A percentile compares a stretch with the other conserved stretches of the same genome.
These are phyloP conservation scores for Parnassius orleans DNA, from an alignment of 2,888 invertebrate genomes.

Conservation along the genomic window DNA sequence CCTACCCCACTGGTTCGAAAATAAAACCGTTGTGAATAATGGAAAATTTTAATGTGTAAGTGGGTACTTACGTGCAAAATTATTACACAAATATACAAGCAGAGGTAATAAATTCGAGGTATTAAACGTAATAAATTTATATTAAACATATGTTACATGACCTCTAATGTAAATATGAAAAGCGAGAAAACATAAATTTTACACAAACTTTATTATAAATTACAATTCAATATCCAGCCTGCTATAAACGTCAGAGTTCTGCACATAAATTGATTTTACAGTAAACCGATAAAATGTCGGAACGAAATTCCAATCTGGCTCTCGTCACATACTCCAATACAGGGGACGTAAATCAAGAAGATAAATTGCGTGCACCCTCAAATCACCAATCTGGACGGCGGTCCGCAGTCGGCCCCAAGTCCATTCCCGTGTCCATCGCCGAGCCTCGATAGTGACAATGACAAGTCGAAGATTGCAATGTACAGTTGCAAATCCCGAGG, in stretches of 20 bases:
- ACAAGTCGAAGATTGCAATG: conserved; percentile 73
- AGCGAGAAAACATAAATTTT: no score
- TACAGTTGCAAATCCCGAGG: conserved; percentile 58
- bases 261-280: conserved; percentile 7
- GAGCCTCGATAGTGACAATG: conserved; percentile 50
- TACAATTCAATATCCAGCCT: neutral
- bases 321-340: conserved; percentile 15
- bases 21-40: no score
- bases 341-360: conserved; percentile 24
- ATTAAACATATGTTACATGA: no score
- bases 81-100: no score
- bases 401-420: conserved; percentile 16
- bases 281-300: conserved; percentile 13
- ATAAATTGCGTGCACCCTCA: conserved; percentile 34
- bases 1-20: no score
- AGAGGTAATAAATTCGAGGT: no score
- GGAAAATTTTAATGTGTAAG: no score
- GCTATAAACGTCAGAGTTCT: neutral
- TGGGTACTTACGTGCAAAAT: no score
- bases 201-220: neutral
- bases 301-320: conserved; percentile 19
- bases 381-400: conserved; percentile 37
- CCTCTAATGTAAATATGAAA: no score
- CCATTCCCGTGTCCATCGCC: conserved; percentile 42
- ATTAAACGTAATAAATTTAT: no score